These are phyloP conservation scores for Clarias fuscus DNA, from an alignment of 2,797 vertebrate species.

Conservation along the genomic window DNA sequence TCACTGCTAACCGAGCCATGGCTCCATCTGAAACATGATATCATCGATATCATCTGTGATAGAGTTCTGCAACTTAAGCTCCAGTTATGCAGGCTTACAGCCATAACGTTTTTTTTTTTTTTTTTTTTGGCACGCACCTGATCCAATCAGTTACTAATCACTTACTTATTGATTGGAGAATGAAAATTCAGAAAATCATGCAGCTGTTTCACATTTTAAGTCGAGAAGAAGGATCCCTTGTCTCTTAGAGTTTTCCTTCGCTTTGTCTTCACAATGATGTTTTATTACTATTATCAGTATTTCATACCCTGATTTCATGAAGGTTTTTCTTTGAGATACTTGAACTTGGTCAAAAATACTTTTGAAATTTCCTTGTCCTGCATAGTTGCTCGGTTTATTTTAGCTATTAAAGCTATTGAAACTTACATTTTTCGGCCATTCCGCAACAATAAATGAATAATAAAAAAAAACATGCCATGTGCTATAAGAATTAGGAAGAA, in stretches of 20 bases:
- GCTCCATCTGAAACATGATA: constrained; percentile 75
- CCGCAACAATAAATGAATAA: not conserved
- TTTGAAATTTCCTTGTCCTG: not conserved
- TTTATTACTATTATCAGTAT: not conserved
- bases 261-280: not conserved
- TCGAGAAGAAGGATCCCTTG: not conserved
- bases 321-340: not conserved
- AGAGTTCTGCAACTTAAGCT: constrained; percentile 59
- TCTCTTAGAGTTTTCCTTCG: not conserved
- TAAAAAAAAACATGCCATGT: not conserved
- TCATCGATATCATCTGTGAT: constrained; percentile 75
- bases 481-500: not conserved
- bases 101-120: not conserved
- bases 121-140: not conserved
- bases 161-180: not conserved
- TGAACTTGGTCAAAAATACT: not conserved
- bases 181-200: not conserved
- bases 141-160: constrained; percentile 15
- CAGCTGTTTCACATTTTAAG: not conserved
- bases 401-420: not conserved
- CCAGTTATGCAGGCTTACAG: not conserved
- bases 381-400: not conserved
- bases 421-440: not conserved
- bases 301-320: not conserved
- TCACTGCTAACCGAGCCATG: constrained; percentile 64